Base-by-base conservation (phyloP, 2,888 invertebrate species). In the Corythucha ciliata region DNA sequence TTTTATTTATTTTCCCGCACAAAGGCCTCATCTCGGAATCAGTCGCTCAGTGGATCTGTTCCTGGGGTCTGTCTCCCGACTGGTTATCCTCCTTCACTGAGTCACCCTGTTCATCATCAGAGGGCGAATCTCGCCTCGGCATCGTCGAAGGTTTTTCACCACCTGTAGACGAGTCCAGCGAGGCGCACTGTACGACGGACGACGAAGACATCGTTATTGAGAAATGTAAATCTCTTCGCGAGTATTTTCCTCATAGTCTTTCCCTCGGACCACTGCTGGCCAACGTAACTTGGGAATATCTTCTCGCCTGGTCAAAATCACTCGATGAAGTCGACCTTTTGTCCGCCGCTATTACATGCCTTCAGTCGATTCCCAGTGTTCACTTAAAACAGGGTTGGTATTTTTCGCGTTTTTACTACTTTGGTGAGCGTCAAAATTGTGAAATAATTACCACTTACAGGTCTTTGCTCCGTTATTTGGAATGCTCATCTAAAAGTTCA, bases 261-360 rank as follows among this genome's bases (percentile, higher is more conserved):
- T 78, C 82, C 50, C 76, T 83, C 1, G 82, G 85, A 62, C 79
- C 83, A 32, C 70, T 94, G 33, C 72, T 92, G 42, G 79, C 85
- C 12, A 89, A 92, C 66, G 81, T 92, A 75, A 80, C 83, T 58
- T 93, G 93, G 93, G 92, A 93, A 67, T 90, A 86, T 66, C 80
- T 87, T 48, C 77, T 85, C 58, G 76, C 78, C 46, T 94, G 93
- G 92, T 84, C 86, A 64, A 86, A 83, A 66, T 78, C 83, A 59
- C 74, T 81, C 55, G 73, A 79, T 37, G 73, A 76, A 57, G 70
- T 83, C 4, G 71, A 75, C 12, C 73, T 79, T 60, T 72, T 93
- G 26, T 74, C 78, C 57, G 79, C 82, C n/a, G 80, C 85, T 0
- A 63, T 90, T 4, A 71, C 71, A 46, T 86, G 84, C 64, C 70